Conservation (phyloP, 2,113 vertebrate species). For the Onychostoma macrolepis region DNA sequence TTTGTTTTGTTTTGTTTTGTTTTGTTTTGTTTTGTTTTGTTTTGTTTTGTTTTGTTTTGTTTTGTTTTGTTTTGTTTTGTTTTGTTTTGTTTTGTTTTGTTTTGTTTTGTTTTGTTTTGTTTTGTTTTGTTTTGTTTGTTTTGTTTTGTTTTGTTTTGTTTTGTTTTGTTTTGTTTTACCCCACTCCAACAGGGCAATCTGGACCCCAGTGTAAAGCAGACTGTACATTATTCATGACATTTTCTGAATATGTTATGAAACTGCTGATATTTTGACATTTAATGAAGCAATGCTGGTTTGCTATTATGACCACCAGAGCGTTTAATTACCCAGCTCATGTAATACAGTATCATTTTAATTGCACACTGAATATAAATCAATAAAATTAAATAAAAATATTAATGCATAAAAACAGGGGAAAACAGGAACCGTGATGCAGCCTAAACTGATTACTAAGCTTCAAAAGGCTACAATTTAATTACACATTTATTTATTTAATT, state of each 20-base stretch:
- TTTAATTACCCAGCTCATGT: constrained; percentile 25
- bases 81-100: too few species aligned
- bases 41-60: too few species aligned
- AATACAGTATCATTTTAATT: constrained; percentile 20
- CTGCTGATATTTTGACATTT: not conserved
- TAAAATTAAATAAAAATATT: not conserved
- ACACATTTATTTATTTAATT: not conserved
- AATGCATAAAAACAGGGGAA: not conserved
- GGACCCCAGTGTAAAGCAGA: not conserved
- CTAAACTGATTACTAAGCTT: not conserved
- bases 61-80: too few species aligned
- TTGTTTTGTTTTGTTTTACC: too few species aligned
- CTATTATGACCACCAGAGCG: not conserved
- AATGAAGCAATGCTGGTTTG: constrained; percentile 10
- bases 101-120: too few species aligned
- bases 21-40: too few species aligned
- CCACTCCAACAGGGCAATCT: not conserved
- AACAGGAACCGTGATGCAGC: not conserved
- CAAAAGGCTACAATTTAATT: not conserved
- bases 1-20: too few species aligned
- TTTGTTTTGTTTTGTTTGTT: too few species aligned
- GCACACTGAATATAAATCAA: not conserved
- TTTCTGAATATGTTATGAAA: not conserved
- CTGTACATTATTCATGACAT: not conserved
- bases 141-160: too few species aligned